Conservation (phyloP, 2,113 vertebrate genomes). For the Clinocottus analis region DNA sequence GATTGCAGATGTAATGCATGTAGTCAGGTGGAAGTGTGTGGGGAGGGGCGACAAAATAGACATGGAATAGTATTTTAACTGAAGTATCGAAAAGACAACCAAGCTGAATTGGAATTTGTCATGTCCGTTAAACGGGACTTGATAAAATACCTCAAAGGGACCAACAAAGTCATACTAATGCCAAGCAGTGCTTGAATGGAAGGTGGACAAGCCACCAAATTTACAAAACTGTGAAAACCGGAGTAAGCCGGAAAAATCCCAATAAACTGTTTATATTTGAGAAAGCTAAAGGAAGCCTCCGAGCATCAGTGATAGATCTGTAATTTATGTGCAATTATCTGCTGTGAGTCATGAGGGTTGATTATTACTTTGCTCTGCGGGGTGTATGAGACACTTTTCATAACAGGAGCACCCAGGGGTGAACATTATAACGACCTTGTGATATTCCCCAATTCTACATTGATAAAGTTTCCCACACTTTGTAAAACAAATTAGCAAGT, state of each 20-base stretch:
- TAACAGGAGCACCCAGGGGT: conserved; percentile 13
- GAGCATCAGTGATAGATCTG: conserved; percentile 3
- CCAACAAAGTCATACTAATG: background rate
- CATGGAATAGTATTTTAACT: background rate
- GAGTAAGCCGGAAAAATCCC: background rate
- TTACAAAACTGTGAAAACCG: no score
- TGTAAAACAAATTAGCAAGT: background rate
- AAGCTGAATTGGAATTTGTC: background rate
- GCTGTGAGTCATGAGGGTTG: conserved; percentile 1
- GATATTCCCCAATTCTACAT: background rate
- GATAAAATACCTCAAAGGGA: background rate
- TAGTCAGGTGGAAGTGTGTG: background rate
- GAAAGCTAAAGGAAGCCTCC: background rate
- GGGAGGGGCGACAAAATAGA: background rate
- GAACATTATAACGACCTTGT: no score
- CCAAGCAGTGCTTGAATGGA: no score
- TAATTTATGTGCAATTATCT: conserved; percentile 4
- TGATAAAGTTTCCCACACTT: background rate
- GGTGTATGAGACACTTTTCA: conserved; percentile 8
- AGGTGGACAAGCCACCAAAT: background rate
- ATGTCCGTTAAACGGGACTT: background rate
- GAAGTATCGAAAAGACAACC: background rate
- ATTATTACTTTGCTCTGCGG: conserved; percentile 5
- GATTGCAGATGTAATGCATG: background rate
- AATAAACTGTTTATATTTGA: background rate